Evolutionary conservation across 2,888 invertebrate species (phyloP).

Genomic region (Drosophila cracens): DNA sequence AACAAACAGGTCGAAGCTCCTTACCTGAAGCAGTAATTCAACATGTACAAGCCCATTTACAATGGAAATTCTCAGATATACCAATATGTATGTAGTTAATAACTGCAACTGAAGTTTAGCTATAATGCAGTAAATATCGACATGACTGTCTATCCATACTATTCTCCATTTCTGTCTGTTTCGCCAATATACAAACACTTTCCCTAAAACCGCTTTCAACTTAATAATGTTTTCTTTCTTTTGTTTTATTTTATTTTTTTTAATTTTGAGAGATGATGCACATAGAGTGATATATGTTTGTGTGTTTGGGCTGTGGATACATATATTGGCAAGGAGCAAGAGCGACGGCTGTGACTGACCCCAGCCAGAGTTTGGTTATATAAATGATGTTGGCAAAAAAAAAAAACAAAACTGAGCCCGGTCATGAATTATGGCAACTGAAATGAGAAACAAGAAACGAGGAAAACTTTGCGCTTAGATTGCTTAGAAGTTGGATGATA

Average conservation of each 20-base stretch:
- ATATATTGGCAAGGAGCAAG: too few relatives aligned
- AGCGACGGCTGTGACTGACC: constrained; percentile 21
- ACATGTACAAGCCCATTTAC: too few relatives aligned
- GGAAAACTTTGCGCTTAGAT: constrained; percentile 59
- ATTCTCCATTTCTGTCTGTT: background rate
- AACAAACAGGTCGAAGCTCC: background rate
- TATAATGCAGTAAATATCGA: background rate
- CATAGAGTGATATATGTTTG: background rate
- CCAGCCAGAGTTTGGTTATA: constrained; percentile 33
- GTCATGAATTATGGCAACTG: constrained; percentile 44
- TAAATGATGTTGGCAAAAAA: constrained; percentile 58
- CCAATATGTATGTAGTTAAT: background rate
- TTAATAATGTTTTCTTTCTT: background rate
- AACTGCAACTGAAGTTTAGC: background rate
- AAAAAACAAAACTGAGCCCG: constrained; percentile 3
- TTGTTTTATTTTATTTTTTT: background rate
- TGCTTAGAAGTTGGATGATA: constrained; percentile 53
- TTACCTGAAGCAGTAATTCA: background rate
- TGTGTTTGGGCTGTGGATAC: background rate
- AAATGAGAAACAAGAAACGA: constrained; percentile 41
- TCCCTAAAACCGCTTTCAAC: background rate
- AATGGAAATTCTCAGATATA: background rate
- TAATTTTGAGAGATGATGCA: constrained; percentile 1
- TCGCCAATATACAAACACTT: background rate
- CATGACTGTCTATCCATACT: background rate